Base-by-base conservation (phyloP, 2,113 vertebrate species). In the Sinosuthora webbiana region DNA sequence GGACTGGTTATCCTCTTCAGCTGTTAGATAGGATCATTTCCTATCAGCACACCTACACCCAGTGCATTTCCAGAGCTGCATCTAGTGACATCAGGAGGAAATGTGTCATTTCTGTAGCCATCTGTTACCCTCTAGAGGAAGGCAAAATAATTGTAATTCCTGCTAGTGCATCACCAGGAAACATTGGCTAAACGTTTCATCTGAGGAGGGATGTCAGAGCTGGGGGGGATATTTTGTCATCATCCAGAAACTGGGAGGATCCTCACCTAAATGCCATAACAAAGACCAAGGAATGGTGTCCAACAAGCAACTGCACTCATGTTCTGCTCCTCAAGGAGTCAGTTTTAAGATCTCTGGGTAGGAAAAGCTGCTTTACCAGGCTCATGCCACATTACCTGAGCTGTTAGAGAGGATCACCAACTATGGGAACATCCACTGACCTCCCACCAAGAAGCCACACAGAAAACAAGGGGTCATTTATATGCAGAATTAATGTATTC, bases 81-180 rank as follows among this genome's bases (percentile, higher is more conserved):
- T 67, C 71, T 86, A 12, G 63, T 74, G 64, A 47, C 50, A 83
- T 49, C 56, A 59, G 78, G 83, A 87, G 42, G 71, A 90, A 88
- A 78, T 6, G 7, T 65, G 52, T 80, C 60, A 14, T 76, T 94
- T 88, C 82, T 83, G 59, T 42, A 60, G 79, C 87, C 85, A 67
- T 83, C 87, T 94, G 82, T 92, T 91, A 96, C 90, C 84, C 76
- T 94, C 93, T 90, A 93, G 87, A 90, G 88, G 88, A 93, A 77
- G 84, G 79, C 89, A 80, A 47, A 83, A 83, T 84, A 87, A 79
- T 2, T 76, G 80, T 86, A 77, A 28, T 55, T 87, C 10, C 11
- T 94, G 24, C 22, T 41, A 33, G 47, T 24, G 60, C 50, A 15
- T 73, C 37, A 30, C 17, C 47, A 86, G 63, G 73, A 87, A 77